Base-by-base conservation (phyloP, 2,113 vertebrate species). In the Lepisosteus osseus region DNA sequence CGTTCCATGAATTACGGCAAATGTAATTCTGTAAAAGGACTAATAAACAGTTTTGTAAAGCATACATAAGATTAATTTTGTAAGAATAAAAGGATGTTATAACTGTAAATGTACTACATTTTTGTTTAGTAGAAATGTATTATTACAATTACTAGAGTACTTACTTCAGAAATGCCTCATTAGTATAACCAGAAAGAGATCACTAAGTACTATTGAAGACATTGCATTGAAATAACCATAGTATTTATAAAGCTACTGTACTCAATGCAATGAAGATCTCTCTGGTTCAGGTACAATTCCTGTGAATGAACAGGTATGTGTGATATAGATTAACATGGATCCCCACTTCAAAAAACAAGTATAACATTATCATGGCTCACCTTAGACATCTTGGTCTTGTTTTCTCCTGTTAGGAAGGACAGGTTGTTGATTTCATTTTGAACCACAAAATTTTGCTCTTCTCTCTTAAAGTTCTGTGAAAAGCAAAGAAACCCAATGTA, bases 341-440 rank as follows among this genome's bases (percentile, higher is more conserved):
- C 67, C 29, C 56, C 15, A 13, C 42, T 67, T 71, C 65, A 3
- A 41, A 65, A 47, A 29, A 29, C 29, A 29, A 29, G 29, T 29
- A 29, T 29, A 29, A 29, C 29, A 29, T 29, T 29, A 29, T 29
- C 29, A 29, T 29, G 29, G n/a, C 51, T 29, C 93, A 99, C 97
- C 94, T 99, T 99, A 40, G 96, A 94, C 94, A 99, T 96, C 89
- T 99, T 99, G 89, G 94, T 96, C 86, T 99, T 99, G 89, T 88
- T 98, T 82, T 98, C 97, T 72, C 96, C 96, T 54, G 96, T 99
- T 87, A 99, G 92, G 88, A 99, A 99, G 68, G 97, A 95, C 72
- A 99, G 94, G 82, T 99, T 99, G 87, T 99, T 99, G 86, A 99
- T 99, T 92, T 99, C 97, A 86, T 99, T 99, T 79, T 99, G 97